Evolutionary conservation across 2,113 vertebrate genomes (phyloP).

Genomic region (Dicrurus megarhynchus): DNA sequence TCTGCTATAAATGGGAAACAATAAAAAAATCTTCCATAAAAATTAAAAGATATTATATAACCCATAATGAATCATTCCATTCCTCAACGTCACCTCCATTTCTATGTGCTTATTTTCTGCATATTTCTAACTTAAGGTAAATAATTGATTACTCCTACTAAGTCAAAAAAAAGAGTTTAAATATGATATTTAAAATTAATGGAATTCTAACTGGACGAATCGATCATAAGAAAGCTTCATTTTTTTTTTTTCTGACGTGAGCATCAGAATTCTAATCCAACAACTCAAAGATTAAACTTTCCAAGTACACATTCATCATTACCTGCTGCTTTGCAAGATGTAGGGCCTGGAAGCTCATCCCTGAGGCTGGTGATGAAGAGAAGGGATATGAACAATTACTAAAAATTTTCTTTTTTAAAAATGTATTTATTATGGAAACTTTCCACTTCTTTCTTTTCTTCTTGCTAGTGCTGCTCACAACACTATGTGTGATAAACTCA

Average conservation of each 20-base stretch:
- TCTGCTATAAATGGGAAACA: background rate
- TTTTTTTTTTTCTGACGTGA: background rate
- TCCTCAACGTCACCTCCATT: background rate
- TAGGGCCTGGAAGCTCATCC: background rate
- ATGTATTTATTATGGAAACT: background rate
- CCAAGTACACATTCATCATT: rapidly evolving
- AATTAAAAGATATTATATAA: background rate
- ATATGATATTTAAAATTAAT: background rate
- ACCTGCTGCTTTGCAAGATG: background rate
- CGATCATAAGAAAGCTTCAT: background rate
- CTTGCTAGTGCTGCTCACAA: background rate
- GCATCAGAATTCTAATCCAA: background rate
- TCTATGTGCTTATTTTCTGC: background rate
- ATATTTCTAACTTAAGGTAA: background rate
- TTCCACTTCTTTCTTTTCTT: background rate
- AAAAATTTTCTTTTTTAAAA: background rate
- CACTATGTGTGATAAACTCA: rapidly evolving
- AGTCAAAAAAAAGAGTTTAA: background rate
- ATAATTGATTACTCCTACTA: background rate
- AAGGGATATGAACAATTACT: background rate
- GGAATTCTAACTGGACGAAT: background rate
- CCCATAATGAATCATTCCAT: background rate
- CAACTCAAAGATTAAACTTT: background rate
- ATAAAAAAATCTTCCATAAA: background rate
- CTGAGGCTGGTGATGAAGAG: background rate